Percentiles rank a stretch among this genome's conserved stretches.
These are phyloP conservation scores for Hymenopus coronatus DNA, from an alignment of 2,888 invertebrate genomes.

Conservation along the genomic window DNA sequence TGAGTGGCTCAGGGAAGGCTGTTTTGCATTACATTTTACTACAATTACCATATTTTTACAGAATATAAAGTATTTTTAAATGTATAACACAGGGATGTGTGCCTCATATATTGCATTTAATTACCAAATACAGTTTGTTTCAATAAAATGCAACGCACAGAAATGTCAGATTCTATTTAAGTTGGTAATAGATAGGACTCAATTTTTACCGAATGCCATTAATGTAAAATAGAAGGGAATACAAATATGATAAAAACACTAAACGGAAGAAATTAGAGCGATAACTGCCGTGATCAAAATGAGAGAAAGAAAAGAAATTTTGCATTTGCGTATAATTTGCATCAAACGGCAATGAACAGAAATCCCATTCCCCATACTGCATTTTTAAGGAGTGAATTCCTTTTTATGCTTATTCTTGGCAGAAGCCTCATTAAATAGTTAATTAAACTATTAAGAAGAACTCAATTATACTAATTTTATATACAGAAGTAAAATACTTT, in stretches of 20 bases:
- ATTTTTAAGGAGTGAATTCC: neutral
- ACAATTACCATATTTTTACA: no score
- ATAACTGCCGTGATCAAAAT: neutral
- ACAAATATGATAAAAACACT: neutral
- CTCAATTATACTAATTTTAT: no score
- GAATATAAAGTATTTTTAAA: no score
- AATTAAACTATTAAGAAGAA: neutral
- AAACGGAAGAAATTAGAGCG: neutral
- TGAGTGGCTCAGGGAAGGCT: no score
- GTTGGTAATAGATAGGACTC: neutral
- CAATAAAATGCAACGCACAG: neutral
- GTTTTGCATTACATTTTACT: no score
- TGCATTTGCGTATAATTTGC: slow-evolving; percentile 25
- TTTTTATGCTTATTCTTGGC: neutral
- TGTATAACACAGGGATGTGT: no score
- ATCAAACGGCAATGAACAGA: slow-evolving; percentile 18
- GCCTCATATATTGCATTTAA: no score
- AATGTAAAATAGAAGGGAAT: neutral
- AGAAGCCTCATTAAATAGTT: neutral
- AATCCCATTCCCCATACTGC: neutral
- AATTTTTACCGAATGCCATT: neutral
- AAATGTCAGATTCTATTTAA: neutral
- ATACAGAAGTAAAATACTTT: no score
- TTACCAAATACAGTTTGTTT: neutral
- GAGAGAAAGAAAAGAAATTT: slow-evolving; percentile 2